phyloP scores from a whole-genome alignment of 2,797 vertebrate species.

The Lithobates pipiens region DNA sequence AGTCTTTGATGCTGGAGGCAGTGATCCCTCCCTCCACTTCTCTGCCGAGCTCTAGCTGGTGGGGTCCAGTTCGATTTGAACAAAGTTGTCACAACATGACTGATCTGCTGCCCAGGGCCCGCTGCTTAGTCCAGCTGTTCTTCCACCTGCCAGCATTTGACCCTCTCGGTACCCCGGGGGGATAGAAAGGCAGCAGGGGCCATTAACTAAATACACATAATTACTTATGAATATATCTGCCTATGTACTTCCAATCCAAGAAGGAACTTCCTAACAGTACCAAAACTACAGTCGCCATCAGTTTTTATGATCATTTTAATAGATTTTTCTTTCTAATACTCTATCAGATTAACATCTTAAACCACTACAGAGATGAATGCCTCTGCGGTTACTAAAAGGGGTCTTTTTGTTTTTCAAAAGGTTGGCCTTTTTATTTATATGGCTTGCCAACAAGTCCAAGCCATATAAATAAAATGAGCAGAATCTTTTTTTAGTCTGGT shows the following conservation, averaged over 20 bases:
- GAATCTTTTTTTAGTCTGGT: too few species aligned
- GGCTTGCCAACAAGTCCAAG: too few species aligned
- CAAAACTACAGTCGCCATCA: too few species aligned
- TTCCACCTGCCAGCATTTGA: conserved; percentile 46
- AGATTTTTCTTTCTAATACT: too few species aligned
- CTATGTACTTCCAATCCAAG: too few species aligned
- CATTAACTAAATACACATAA: conserved; percentile 6
- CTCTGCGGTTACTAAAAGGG: too few species aligned
- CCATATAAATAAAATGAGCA: too few species aligned
- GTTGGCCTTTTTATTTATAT: not conserved
- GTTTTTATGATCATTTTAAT: too few species aligned
- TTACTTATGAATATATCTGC: not conserved
- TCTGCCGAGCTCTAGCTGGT: not conserved
- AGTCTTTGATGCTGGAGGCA: not conserved
- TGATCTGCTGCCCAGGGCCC: conserved; percentile 37
- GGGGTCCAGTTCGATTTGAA: conserved; percentile 7
- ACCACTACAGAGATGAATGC: too few species aligned
- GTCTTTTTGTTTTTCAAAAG: too few species aligned
- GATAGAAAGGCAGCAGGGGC: conserved; percentile 24
- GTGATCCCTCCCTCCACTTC: not conserved
- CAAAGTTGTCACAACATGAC: conserved; percentile 55
- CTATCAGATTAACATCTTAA: too few species aligned
- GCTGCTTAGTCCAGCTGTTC: conserved; percentile 10
- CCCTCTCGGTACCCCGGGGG: conserved; percentile 17
- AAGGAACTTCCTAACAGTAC: too few species aligned